Evolutionary conservation across 2,888 invertebrate species (phyloP).

Genomic region (Pherbina coryleti): DNA sequence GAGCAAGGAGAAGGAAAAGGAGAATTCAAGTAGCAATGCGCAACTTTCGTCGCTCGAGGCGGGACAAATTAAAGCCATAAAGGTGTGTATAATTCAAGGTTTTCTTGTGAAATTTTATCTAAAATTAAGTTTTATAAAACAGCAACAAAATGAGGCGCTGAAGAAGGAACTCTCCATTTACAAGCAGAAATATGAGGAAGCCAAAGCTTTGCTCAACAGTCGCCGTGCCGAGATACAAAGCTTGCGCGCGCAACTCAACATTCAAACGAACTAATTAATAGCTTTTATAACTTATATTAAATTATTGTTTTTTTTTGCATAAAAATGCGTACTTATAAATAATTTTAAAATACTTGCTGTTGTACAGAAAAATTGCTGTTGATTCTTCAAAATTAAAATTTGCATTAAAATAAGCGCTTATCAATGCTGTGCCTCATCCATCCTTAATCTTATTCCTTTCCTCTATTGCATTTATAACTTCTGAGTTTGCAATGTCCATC

Average conservation of each 20-base stretch:
- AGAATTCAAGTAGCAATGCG: constrained; percentile 49
- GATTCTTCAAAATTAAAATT: neutral
- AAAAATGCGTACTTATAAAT: neutral
- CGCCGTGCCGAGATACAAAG: constrained; percentile 48
- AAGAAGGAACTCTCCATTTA: constrained; percentile 48
- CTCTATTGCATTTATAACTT: neutral
- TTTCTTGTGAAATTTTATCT: neutral
- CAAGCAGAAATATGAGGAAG: constrained; percentile 53
- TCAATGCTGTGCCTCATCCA: no score
- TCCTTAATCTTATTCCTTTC: neutral
- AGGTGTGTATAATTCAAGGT: constrained; percentile 47
- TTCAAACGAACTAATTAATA: neutral
- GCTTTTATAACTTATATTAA: constrained; percentile 23
- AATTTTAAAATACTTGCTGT: neutral
- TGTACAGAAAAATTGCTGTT: neutral
- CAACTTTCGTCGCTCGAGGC: constrained; percentile 49
- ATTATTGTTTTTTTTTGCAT: constrained; percentile 26
- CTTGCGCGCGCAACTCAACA: constrained; percentile 40
- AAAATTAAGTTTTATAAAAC: no score
- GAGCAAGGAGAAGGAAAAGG: constrained; percentile 47
- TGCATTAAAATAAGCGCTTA: neutral
- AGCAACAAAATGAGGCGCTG: constrained; percentile 50
- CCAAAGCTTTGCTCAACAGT: constrained; percentile 48
- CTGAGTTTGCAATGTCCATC: neutral
- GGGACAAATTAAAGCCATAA: constrained; percentile 51